A percentile compares a stretch with the other conserved stretches of the same genome.
These are phyloP conservation scores for Sminthurides bifidus DNA, from an alignment of 1,140 invertebrate species.

Conservation along the genomic window DNA sequence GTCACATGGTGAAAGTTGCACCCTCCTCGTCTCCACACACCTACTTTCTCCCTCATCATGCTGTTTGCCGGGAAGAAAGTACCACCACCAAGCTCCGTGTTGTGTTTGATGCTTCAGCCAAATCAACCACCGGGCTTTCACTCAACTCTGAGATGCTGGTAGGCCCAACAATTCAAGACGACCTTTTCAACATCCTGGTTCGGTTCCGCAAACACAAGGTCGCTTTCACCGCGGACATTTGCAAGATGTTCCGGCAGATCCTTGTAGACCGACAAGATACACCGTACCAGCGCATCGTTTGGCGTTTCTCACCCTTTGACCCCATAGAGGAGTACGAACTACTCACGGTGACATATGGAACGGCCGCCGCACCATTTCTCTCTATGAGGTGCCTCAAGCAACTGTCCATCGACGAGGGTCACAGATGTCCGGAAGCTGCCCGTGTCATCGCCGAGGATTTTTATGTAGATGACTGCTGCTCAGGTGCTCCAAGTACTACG, in stretches of 20 bases:
- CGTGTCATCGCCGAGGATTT: neutral
- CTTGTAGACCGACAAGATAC: conserved; percentile 2
- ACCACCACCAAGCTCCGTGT: conserved; percentile 33
- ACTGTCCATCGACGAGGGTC: conserved; percentile 27
- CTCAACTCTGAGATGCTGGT: conserved; percentile 35
- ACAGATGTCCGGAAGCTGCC: neutral
- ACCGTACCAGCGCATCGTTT: conserved; percentile 36
- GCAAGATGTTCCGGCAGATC: conserved; percentile 32
- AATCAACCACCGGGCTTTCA: conserved; percentile 27
- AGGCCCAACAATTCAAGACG: conserved; percentile 33
- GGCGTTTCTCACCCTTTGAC: conserved; percentile 32
- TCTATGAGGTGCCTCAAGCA: conserved; percentile 34
- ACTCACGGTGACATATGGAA: conserved; percentile 36
- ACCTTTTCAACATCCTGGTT: conserved; percentile 20
- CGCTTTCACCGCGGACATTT: conserved; percentile 31
- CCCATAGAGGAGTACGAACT: conserved; percentile 28
- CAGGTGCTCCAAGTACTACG: conserved; percentile 1
- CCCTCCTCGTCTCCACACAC: conserved; percentile 1
- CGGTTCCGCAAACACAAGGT: conserved; percentile 22
- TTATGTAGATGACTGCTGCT: conserved; percentile 7
- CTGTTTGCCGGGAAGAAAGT: conserved; percentile 28
- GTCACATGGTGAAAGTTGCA: conserved; percentile 31
- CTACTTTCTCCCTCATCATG: conserved; percentile 34
- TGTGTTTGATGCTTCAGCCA: conserved; percentile 35
- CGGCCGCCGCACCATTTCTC: conserved; percentile 33